phyloP scores from a whole-genome alignment of 2,113 vertebrate species.

The Siniperca knerii region DNA sequence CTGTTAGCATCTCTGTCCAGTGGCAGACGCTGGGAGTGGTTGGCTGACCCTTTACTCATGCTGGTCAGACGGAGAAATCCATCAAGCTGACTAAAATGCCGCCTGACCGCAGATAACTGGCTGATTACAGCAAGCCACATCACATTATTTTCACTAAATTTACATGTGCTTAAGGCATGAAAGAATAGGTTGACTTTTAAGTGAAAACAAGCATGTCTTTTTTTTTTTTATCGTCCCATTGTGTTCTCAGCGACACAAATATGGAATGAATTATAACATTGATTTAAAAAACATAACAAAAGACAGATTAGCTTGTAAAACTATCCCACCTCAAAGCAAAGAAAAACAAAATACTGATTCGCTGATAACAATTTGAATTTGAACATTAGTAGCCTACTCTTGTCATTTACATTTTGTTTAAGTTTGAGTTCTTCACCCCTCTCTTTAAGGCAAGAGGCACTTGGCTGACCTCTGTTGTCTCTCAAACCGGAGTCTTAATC shows the following conservation, averaged over 20 bases:
- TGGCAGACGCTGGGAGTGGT: slow-evolving; percentile 64
- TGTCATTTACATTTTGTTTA: neutral
- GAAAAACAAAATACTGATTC: neutral
- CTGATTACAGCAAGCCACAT: slow-evolving; percentile 12
- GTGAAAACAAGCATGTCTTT: neutral
- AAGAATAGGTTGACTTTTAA: neutral
- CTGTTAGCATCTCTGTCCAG: slow-evolving; percentile 78
- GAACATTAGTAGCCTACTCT: neutral
- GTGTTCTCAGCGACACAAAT: neutral
- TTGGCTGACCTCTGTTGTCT: slow-evolving; percentile 72
- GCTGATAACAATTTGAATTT: neutral
- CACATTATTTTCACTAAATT: slow-evolving; percentile 10
- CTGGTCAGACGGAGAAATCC: slow-evolving; percentile 70
- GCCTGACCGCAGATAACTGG: slow-evolving; percentile 59
- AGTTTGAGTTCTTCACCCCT: slow-evolving; percentile 20
- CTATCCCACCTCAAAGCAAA: neutral
- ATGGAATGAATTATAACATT: neutral
- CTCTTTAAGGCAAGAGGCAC: slow-evolving; percentile 37
- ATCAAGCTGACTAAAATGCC: slow-evolving; percentile 70
- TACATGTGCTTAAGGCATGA: neutral
- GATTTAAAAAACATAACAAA: neutral
- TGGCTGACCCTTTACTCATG: slow-evolving; percentile 69
- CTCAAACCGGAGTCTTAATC: slow-evolving; percentile 66
- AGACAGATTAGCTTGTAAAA: neutral
- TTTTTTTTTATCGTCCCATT: neutral